These are phyloP conservation scores for Palythoa grandis DNA, from an alignment of 92 coral and sea anemone species.

Conservation along the genomic window DNA sequence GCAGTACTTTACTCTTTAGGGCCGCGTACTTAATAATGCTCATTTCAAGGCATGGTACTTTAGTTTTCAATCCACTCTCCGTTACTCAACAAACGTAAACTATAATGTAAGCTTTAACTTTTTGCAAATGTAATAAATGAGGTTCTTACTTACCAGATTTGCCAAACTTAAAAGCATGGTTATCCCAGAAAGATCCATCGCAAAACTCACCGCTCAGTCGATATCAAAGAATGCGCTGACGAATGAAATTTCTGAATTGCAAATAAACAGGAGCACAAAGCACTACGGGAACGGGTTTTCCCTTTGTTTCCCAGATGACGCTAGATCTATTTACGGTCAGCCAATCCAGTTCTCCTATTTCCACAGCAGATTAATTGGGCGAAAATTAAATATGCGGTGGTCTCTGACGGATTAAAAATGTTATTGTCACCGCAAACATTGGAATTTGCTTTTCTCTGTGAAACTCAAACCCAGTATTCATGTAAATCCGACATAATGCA, in stretches of 20 bases:
- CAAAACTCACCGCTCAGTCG: not conserved
- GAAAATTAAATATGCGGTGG: not conserved
- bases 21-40: not conserved
- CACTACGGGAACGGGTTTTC: constrained; percentile 39
- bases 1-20: not conserved
- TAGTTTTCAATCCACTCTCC: not conserved
- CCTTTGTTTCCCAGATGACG: constrained; percentile 4
- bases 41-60: not conserved
- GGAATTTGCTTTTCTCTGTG: not conserved
- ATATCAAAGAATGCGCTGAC: constrained; percentile 35
- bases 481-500: not conserved
- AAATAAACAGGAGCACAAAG: constrained; percentile 1
- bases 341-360: not conserved
- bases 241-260: not conserved
- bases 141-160: not conserved
- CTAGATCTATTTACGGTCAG: not conserved
- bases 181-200: not conserved
- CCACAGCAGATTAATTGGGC: not conserved
- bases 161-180: not conserved
- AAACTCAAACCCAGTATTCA: not conserved
- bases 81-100: not conserved
- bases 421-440: constrained; percentile 10
- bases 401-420: not conserved
- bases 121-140: not conserved
- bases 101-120: not conserved